These are phyloP conservation scores for Trachelus tabidus DNA, from an alignment of 2,888 invertebrate genomes.

Conservation along the genomic window DNA sequence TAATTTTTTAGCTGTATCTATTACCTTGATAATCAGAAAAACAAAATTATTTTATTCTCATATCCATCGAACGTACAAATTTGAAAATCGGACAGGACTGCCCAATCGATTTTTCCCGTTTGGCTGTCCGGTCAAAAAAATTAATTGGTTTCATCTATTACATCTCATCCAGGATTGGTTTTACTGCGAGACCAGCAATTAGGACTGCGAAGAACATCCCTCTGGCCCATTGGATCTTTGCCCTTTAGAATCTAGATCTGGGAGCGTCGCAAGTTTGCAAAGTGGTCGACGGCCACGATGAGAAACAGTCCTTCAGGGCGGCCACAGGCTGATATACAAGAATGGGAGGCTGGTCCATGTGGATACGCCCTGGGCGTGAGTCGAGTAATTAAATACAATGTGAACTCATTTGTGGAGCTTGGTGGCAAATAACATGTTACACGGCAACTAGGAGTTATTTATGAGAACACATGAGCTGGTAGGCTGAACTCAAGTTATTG, in stretches of 20 bases:
- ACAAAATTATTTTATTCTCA: neutral
- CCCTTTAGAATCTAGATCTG: neutral
- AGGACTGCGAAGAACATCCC: slow-evolving; percentile 27
- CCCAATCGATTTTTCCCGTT: neutral
- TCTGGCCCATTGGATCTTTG: slow-evolving; percentile 31
- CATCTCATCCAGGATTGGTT: slow-evolving; percentile 53
- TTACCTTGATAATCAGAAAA: neutral
- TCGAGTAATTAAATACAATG: slow-evolving; percentile 63
- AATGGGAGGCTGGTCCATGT: slow-evolving; percentile 31
- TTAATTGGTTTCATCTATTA: slow-evolving; percentile 63
- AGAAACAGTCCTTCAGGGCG: slow-evolving; percentile 31
- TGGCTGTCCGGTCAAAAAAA: slow-evolving; percentile 30
- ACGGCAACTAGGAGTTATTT: slow-evolving; percentile 57
- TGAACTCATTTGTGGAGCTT: slow-evolving; percentile 63
- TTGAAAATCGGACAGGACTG: neutral
- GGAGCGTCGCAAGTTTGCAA: neutral
- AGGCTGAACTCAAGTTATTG: neutral
- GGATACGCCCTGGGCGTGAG: slow-evolving; percentile 63
- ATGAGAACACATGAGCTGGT: slow-evolving; percentile 39
- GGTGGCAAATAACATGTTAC: slow-evolving; percentile 62
- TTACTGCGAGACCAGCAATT: slow-evolving; percentile 56
- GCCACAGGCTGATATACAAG: slow-evolving; percentile 17
- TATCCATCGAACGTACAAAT: neutral
- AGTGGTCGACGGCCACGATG: slow-evolving; percentile 21
- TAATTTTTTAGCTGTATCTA: neutral